Evolutionary conservation across 2,888 invertebrate species (phyloP).

Genomic region (Drosophila falleni): DNA sequence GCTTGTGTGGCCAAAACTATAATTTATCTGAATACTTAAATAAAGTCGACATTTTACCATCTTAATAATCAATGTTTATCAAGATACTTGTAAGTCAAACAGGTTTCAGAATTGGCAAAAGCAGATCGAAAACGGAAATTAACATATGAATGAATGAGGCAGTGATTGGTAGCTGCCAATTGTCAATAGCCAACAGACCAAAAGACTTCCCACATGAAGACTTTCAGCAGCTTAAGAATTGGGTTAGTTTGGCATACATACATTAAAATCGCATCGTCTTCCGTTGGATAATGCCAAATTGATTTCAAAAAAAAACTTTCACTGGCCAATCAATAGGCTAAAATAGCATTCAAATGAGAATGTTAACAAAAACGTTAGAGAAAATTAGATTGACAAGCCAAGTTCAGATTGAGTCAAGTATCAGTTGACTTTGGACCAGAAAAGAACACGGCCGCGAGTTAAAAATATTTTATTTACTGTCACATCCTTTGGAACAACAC

Average conservation of each 20-base stretch:
- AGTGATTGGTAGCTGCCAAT: slow-evolving; percentile 56
- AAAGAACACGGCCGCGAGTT: slow-evolving; percentile 29
- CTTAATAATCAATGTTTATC: slow-evolving; percentile 13
- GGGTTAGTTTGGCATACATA: slow-evolving; percentile 50
- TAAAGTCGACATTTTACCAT: slow-evolving; percentile 1
- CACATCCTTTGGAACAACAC: background rate
- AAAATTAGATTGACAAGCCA: slow-evolving; percentile 47
- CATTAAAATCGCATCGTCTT: slow-evolving; percentile 22
- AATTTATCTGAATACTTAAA: slow-evolving; percentile 1
- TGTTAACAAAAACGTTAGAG: slow-evolving; percentile 16
- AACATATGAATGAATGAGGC: slow-evolving; percentile 45
- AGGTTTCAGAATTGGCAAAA: slow-evolving; percentile 40
- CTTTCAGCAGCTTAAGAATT: slow-evolving; percentile 52
- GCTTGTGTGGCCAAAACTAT: background rate
- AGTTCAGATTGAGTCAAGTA: slow-evolving; percentile 14
- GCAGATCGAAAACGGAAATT: slow-evolving; percentile 42
- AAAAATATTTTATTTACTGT: background rate
- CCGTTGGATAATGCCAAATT: slow-evolving; percentile 38
- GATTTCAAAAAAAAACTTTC: slow-evolving; percentile 43
- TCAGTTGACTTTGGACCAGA: slow-evolving; percentile 44
- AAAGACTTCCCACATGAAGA: slow-evolving; percentile 27
- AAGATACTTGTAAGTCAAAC: slow-evolving; percentile 25
- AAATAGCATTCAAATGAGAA: slow-evolving; percentile 56
- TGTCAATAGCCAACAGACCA: slow-evolving; percentile 9
- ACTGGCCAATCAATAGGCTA: slow-evolving; percentile 32